phyloP scores from a whole-genome alignment of 2,888 invertebrate species.

The Chaetogeoica ovagalla region DNA sequence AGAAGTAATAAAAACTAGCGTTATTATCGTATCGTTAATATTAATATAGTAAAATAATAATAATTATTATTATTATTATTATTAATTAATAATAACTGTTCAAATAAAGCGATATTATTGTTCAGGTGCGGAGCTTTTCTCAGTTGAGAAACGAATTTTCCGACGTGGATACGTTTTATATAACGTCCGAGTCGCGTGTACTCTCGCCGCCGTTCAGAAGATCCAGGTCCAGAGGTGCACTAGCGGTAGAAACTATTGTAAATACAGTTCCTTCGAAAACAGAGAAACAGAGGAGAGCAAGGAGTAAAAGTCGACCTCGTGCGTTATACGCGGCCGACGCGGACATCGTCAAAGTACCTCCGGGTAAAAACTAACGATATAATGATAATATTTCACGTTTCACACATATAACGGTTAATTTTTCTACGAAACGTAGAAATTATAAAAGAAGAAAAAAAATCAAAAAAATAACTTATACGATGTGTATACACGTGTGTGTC shows the following conservation, averaged over 20 bases:
- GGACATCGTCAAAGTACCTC: conserved; percentile 58
- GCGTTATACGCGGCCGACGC: conserved; percentile 83
- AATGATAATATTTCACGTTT: too few species aligned
- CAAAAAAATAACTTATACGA: too few species aligned
- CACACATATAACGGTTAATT: too few species aligned
- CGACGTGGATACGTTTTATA: conserved; percentile 87
- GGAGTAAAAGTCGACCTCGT: conserved; percentile 84
- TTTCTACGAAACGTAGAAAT: too few species aligned
- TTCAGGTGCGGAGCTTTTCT: conserved; percentile 86
- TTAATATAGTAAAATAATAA: too few species aligned
- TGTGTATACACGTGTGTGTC: too few species aligned
- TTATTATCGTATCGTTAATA: too few species aligned
- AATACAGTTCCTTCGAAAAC: conserved; percentile 57
- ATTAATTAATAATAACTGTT: too few species aligned
- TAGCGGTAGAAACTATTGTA: conserved; percentile 57
- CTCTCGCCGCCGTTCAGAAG: conserved; percentile 68
- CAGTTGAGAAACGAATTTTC: conserved; percentile 90
- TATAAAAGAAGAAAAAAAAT: too few species aligned
- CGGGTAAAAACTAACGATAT: conserved; percentile 23
- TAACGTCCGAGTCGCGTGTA: conserved; percentile 62
- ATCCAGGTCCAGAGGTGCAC: conserved; percentile 65
- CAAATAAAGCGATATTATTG: background rate
- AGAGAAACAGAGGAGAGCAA: conserved; percentile 66
- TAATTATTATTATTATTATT: too few species aligned
- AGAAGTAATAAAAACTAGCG: conserved; percentile 68